Conservation (phyloP, 2,797 vertebrate species). For the Poliocrania exsul region DNA sequence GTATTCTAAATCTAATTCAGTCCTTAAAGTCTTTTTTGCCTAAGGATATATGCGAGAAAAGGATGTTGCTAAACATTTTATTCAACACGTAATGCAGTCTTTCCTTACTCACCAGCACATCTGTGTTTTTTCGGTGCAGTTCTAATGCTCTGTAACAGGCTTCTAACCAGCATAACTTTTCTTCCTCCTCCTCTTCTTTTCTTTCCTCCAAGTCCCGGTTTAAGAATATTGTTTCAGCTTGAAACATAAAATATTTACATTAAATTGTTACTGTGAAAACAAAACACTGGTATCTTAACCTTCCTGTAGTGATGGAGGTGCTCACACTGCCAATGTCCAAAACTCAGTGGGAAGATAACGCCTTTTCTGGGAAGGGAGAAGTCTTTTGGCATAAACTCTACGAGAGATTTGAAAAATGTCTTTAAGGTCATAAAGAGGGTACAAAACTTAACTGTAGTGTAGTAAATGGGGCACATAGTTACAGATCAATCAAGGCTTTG, state of each 20-base stretch:
- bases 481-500: background rate
- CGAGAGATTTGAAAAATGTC: background rate
- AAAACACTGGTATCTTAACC: background rate
- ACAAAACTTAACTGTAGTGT: background rate
- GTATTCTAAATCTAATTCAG: background rate
- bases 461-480: background rate
- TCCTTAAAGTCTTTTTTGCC: background rate
- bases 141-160: constrained; percentile 88
- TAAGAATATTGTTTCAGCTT: constrained; percentile 92
- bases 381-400: background rate
- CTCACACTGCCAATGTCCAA: background rate
- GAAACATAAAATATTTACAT: constrained; percentile 34
- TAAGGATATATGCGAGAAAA: background rate
- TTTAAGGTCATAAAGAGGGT: background rate
- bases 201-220: constrained; percentile 82
- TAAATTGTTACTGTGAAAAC: background rate
- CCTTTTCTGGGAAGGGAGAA: background rate
- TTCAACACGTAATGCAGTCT: background rate
- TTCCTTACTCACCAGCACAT: constrained; percentile 83
- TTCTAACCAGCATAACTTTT: constrained; percentile 87
- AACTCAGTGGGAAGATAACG: background rate
- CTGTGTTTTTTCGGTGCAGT: constrained; percentile 81
- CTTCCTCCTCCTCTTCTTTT: constrained; percentile 78
- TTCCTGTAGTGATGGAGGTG: background rate
- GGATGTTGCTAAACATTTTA: background rate